A percentile compares a stretch with the other conserved stretches of the same genome.
These are phyloP conservation scores for Craseonycteris thonglongyai DNA, from an alignment of 2,113 vertebrate genomes.

Conservation along the genomic window DNA sequence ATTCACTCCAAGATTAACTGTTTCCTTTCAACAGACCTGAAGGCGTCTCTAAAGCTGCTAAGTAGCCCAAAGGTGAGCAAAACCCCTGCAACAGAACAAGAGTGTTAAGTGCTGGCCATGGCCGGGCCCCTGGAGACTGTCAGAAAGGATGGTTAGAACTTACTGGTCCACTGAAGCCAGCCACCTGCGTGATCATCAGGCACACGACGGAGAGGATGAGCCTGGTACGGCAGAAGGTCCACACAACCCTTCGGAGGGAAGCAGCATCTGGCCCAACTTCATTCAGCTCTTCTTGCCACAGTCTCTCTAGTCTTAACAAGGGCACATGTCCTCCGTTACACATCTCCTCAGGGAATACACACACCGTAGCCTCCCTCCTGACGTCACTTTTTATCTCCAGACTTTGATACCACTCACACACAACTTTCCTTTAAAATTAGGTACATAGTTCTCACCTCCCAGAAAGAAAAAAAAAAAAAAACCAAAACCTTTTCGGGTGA, in stretches of 20 bases:
- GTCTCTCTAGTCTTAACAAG: constrained; percentile 83
- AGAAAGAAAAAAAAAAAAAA: neutral
- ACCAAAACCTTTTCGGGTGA: neutral
- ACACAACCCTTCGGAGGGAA: constrained; percentile 87
- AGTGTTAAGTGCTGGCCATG: constrained; percentile 69
- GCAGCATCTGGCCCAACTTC: constrained; percentile 83
- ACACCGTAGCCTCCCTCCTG: constrained; percentile 14
- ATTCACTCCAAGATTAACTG: constrained; percentile 35
- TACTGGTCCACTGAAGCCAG: constrained; percentile 95
- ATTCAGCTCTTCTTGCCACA: constrained; percentile 89
- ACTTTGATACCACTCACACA: neutral
- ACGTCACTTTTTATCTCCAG: neutral
- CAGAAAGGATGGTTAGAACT: constrained; percentile 87
- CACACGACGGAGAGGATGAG: constrained; percentile 92
- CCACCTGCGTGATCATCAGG: constrained; percentile 93
- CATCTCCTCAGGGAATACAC: neutral
- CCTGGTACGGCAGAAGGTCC: constrained; percentile 91
- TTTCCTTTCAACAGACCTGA: constrained; percentile 25
- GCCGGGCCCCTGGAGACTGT: constrained; percentile 70
- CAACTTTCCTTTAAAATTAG: neutral
- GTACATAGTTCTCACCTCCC: neutral
- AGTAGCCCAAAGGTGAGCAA: constrained; percentile 67
- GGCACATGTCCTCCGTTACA: constrained; percentile 50
- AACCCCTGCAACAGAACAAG: constrained; percentile 69
- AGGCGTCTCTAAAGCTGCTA: constrained; percentile 65